Percentiles rank a stretch among this genome's conserved stretches.
phyloP scores from a whole-genome alignment of 2,113 vertebrate species.

The Arvicanthis niloticus region DNA sequence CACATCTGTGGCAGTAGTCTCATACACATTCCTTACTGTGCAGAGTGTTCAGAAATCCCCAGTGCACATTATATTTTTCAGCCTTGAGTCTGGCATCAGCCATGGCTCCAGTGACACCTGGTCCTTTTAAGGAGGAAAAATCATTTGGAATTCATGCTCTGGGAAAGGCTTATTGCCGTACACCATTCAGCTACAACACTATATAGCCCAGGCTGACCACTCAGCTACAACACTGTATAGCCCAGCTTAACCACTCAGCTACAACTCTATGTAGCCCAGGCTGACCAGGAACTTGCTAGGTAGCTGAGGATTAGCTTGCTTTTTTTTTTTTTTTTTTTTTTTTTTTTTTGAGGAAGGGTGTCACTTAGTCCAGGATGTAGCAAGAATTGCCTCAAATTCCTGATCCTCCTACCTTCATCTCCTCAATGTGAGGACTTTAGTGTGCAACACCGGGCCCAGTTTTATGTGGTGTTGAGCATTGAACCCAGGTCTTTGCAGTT shows the following conservation, averaged over 20 bases:
- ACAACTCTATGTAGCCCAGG: neutral
- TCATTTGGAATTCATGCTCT: neutral
- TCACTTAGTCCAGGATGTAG: neutral
- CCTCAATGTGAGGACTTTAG: neutral
- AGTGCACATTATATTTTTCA: neutral
- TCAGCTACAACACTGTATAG: neutral
- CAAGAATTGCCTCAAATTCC: neutral
- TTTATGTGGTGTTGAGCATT: neutral
- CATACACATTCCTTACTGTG: neutral
- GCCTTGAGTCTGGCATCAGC: neutral
- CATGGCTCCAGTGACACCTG: neutral
- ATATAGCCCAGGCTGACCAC: neutral
- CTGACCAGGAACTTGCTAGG: neutral
- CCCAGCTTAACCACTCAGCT: neutral
- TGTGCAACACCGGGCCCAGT: neutral
- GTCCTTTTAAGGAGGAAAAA: neutral
- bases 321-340: neutral
- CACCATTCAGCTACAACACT: neutral
- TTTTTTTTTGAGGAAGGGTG: neutral
- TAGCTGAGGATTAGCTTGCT: neutral
- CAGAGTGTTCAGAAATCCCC: neutral
- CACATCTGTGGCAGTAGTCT: neutral
- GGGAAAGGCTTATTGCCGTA: neutral
- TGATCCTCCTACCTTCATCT: neutral
- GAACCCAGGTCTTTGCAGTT: too few relatives aligned